These are phyloP conservation scores for Acrobasis suavella DNA, from an alignment of 2,888 invertebrate species.

Conservation along the genomic window DNA sequence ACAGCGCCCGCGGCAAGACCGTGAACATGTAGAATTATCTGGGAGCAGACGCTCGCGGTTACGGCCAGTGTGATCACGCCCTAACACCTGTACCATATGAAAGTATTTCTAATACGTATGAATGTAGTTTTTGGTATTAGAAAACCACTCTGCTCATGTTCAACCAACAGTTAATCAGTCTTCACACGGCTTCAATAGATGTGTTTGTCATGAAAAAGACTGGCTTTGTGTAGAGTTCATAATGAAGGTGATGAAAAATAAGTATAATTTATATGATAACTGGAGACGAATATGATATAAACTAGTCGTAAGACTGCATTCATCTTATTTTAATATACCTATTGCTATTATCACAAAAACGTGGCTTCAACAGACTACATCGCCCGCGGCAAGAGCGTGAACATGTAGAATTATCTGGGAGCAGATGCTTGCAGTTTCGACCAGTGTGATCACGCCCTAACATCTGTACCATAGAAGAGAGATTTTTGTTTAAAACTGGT, in stretches of 20 bases:
- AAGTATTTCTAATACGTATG: too few species aligned
- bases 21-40: constrained; percentile 63
- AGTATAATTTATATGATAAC: too few species aligned
- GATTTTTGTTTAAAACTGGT: too few species aligned
- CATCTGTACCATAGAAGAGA: not conserved
- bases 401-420: constrained; percentile 55
- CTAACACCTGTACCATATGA: constrained; percentile 10
- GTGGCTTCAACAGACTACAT: constrained; percentile 34
- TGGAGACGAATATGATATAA: too few species aligned
- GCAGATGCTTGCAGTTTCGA: not conserved
- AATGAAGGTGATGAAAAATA: too few species aligned
- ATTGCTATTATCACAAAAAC: constrained; percentile 58
- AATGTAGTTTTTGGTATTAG: too few species aligned
- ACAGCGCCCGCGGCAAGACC: constrained; percentile 66
- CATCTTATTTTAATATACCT: constrained; percentile 55
- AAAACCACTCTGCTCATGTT: too few species aligned
- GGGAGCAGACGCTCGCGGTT: constrained; percentile 10
- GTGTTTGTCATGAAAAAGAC: too few species aligned
- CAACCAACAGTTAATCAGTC: too few species aligned
- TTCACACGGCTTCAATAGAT: too few species aligned
- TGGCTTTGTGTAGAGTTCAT: too few species aligned
- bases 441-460: constrained; percentile 14
- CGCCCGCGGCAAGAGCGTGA: constrained; percentile 72
- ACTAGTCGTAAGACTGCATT: constrained; percentile 25
- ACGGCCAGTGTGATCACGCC: constrained; percentile 6